These are phyloP conservation scores for Thaleichthys pacificus DNA, from an alignment of 2,797 vertebrate species.

Conservation along the genomic window DNA sequence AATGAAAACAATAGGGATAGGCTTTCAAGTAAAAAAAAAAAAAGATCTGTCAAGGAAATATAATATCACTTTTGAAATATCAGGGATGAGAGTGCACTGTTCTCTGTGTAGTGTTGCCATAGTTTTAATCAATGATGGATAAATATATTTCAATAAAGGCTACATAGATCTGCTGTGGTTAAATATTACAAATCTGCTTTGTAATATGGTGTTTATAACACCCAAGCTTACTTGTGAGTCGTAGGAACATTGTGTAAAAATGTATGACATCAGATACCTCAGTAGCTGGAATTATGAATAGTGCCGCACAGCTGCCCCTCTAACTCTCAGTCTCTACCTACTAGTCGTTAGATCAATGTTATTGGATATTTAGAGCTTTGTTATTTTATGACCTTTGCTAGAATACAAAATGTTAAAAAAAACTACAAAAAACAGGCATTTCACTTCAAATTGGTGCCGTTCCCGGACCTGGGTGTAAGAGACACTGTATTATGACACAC, in stretches of 20 bases:
- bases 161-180: background rate
- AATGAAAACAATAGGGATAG: slow-evolving; percentile 5
- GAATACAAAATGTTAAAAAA: too few species aligned
- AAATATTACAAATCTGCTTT: too few species aligned
- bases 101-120: background rate
- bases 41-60: background rate
- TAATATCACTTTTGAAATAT: background rate
- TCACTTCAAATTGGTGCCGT: too few species aligned
- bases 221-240: background rate
- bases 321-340: too few species aligned
- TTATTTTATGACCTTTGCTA: too few species aligned
- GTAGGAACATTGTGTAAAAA: background rate
- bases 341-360: too few species aligned
- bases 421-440: too few species aligned
- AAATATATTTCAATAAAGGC: background rate
- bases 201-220: too few species aligned
- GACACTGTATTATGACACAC: background rate
- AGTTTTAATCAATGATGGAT: background rate
- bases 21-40: slow-evolving; percentile 3
- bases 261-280: background rate
- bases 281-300: background rate
- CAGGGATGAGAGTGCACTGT: background rate
- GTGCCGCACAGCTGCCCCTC: background rate
- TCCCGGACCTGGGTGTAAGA: background rate
- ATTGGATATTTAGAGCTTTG: too few species aligned